phyloP scores from a whole-genome alignment of 2,797 vertebrate genomes.

The Crocodylus rhombifer region DNA sequence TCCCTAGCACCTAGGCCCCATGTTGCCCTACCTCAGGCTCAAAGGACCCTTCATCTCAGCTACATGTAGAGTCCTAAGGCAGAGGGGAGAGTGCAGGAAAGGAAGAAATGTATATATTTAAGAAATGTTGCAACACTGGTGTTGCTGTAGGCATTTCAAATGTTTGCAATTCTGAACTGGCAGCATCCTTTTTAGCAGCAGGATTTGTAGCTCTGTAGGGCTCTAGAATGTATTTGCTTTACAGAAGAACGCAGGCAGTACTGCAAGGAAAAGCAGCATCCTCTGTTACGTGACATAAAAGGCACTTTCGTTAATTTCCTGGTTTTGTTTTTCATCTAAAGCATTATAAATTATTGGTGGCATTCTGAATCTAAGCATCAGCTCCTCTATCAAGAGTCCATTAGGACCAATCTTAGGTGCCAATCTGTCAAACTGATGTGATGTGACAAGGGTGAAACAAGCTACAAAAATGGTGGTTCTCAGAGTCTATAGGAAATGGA shows the following conservation, averaged over 20 bases:
- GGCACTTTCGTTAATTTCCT: not conserved
- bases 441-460: constrained; percentile 23
- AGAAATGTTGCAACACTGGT: not conserved
- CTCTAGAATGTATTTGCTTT: constrained; percentile 33
- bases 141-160: constrained; percentile 19
- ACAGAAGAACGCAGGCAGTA: not conserved
- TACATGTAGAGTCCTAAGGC: too few relatives aligned
- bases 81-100: not conserved
- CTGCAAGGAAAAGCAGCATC: constrained; percentile 5
- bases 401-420: constrained; percentile 31
- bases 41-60: too few relatives aligned
- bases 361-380: not conserved
- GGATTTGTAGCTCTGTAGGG: not conserved
- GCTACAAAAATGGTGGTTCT: constrained; percentile 33
- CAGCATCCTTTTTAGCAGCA: constrained; percentile 28
- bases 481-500: constrained; percentile 31
- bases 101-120: constrained; percentile 5
- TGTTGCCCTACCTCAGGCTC: too few relatives aligned
- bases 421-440: constrained; percentile 34
- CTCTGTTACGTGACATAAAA: constrained; percentile 3
- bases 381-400: constrained; percentile 26
- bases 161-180: constrained; percentile 23
- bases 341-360: not conserved
- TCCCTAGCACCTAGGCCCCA: too few relatives aligned
- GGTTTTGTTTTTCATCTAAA: constrained; percentile 39